phyloP scores from a whole-genome alignment of 2,113 vertebrate species.

The Choloepus hoffmanni region DNA sequence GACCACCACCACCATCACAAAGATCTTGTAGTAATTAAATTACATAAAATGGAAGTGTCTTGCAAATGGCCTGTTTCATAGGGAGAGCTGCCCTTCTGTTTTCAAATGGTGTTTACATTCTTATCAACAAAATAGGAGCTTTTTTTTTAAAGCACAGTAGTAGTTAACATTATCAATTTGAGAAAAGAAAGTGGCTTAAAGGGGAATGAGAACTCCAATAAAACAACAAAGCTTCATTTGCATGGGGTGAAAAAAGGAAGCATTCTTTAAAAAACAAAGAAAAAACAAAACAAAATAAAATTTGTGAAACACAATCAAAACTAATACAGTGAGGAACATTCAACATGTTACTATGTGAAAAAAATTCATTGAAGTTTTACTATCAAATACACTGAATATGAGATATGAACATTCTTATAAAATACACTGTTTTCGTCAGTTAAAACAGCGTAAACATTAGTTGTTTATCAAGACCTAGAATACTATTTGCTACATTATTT shows the following conservation, averaged over 20 bases:
- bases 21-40: conserved; percentile 4
- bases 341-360: neutral
- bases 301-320: conserved; percentile 44
- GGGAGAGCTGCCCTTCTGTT: neutral
- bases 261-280: conserved; percentile 31
- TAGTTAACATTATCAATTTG: conserved; percentile 33
- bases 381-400: neutral
- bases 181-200: conserved; percentile 25
- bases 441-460: neutral
- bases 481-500: conserved; percentile 26
- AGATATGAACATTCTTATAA: neutral
- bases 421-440: neutral
- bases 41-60: neutral
- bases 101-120: conserved; percentile 9
- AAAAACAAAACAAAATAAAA: conserved; percentile 3
- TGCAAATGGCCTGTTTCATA: neutral
- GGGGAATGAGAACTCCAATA: neutral
- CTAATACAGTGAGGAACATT: neutral
- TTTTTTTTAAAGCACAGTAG: neutral
- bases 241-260: conserved; percentile 20
- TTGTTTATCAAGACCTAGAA: conserved; percentile 24
- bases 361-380: conserved; percentile 9
- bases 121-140: neutral
- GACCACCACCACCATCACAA: neutral
- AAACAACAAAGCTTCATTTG: conserved; percentile 12